Evolutionary conservation across 2,113 vertebrate species (phyloP).

Genomic region (Barbus barbus): DNA sequence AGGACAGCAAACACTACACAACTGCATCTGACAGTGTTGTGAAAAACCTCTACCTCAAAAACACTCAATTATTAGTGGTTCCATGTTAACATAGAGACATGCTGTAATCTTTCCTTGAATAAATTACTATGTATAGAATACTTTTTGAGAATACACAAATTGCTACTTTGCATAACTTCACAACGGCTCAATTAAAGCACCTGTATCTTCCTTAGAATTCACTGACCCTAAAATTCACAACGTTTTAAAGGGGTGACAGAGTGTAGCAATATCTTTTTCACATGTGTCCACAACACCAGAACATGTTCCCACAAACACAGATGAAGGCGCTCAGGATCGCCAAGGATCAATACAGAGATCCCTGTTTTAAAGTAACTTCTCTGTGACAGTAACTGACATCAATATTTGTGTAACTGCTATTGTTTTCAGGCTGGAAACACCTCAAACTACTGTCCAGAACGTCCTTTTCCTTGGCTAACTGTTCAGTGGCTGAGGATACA

Average conservation of each 20-base stretch:
- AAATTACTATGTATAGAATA: background rate
- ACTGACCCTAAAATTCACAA: background rate
- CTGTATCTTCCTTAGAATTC: background rate
- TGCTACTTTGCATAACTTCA: conserved; percentile 15
- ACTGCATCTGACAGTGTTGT: background rate
- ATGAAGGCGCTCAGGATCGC: background rate
- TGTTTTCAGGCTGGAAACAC: conserved; percentile 49
- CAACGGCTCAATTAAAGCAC: conserved; percentile 2
- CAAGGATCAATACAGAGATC: conserved; percentile 21
- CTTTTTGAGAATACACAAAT: conserved; percentile 5
- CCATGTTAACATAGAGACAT: conserved; percentile 5
- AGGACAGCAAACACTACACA: conserved; percentile 12
- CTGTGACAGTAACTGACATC: conserved; percentile 49
- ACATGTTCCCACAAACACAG: background rate
- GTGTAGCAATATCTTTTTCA: conserved; percentile 2
- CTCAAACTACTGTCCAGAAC: conserved; percentile 61
- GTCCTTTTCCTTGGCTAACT: conserved; percentile 72
- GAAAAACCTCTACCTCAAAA: background rate
- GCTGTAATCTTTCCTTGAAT: background rate
- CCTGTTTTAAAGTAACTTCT: conserved; percentile 39
- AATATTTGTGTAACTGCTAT: conserved; percentile 50
- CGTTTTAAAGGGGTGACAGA: background rate
- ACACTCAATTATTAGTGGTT: background rate
- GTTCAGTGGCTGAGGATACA: conserved; percentile 70
- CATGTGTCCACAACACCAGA: conserved; percentile 29